These are phyloP conservation scores for Yponomeuta evonymella DNA, from an alignment of 2,888 invertebrate species.

Conservation along the genomic window DNA sequence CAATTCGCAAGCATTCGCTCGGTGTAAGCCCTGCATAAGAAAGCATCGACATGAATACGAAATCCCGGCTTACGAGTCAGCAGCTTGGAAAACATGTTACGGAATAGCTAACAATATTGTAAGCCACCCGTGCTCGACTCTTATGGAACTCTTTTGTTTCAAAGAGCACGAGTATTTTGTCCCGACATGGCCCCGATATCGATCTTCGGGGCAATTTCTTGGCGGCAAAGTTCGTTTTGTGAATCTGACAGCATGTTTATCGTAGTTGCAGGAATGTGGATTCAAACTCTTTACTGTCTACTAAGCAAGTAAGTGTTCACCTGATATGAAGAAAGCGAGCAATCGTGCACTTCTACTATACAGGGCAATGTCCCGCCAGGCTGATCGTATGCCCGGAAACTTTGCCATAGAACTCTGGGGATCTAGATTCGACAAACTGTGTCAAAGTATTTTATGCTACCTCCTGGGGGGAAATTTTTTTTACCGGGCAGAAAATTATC, in stretches of 20 bases:
- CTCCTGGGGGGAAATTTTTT: too few species aligned
- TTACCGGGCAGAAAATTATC: too few species aligned
- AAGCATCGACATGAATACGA: conserved; percentile 16
- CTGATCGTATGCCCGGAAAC: too few species aligned
- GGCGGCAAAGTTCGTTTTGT: not conserved
- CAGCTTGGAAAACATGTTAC: conserved; percentile 13
- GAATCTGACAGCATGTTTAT: not conserved
- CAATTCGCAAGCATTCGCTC: not conserved
- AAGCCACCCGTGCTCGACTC: not conserved
- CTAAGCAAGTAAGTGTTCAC: too few species aligned
- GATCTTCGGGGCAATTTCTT: not conserved
- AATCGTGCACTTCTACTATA: too few species aligned
- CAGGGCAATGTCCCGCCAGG: too few species aligned
- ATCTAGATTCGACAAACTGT: too few species aligned
- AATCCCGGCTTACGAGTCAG: conserved; percentile 16
- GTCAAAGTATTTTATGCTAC: too few species aligned
- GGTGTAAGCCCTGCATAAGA: conserved; percentile 4
- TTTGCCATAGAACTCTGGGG: too few species aligned
- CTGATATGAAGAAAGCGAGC: too few species aligned
- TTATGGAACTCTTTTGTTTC: not conserved
- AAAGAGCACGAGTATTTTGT: not conserved
- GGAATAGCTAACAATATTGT: conserved; percentile 14
- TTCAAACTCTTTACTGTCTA: not conserved
- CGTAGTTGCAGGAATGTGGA: not conserved
- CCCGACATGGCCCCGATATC: not conserved